Conservation (phyloP, 1,140 invertebrate species). For the Chironomus tepperi region DNA sequence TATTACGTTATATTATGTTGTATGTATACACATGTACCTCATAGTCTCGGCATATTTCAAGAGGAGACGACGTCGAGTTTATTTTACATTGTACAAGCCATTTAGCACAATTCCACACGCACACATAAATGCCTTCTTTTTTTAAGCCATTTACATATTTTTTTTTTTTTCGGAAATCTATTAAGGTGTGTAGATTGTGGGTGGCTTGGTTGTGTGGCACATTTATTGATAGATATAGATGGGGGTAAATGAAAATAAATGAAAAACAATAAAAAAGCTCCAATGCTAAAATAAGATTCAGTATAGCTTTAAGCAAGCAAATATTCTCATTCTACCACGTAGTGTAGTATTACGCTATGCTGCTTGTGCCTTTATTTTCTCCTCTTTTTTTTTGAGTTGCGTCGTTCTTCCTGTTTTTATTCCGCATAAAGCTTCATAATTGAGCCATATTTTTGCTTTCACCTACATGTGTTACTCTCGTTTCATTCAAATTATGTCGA, state of each 20-base stretch:
- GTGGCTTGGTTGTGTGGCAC: neutral
- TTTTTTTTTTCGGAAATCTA: neutral
- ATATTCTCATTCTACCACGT: too few relatives aligned
- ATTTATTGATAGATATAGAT: neutral
- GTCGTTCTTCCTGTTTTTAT: too few relatives aligned
- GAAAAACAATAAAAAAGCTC: too few relatives aligned
- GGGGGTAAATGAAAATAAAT: neutral
- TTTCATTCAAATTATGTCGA: too few relatives aligned
- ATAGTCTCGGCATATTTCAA: neutral
- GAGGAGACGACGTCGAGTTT: neutral
- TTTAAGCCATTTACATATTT: neutral
- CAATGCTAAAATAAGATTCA: too few relatives aligned
- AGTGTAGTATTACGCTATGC: too few relatives aligned
- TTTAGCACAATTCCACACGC: constrained; percentile 11
- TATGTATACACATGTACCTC: neutral
- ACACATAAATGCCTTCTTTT: neutral
- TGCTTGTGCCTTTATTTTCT: too few relatives aligned
- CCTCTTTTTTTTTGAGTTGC: too few relatives aligned
- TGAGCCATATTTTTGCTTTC: too few relatives aligned
- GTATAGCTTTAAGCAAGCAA: too few relatives aligned
- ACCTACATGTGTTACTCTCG: too few relatives aligned
- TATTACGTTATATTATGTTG: neutral
- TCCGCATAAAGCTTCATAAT: too few relatives aligned
- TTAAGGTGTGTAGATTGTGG: neutral
- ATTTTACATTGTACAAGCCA: constrained; percentile 20